Base-by-base conservation (phyloP, 1,140 invertebrate species). In the Melitaea cinxia region DNA sequence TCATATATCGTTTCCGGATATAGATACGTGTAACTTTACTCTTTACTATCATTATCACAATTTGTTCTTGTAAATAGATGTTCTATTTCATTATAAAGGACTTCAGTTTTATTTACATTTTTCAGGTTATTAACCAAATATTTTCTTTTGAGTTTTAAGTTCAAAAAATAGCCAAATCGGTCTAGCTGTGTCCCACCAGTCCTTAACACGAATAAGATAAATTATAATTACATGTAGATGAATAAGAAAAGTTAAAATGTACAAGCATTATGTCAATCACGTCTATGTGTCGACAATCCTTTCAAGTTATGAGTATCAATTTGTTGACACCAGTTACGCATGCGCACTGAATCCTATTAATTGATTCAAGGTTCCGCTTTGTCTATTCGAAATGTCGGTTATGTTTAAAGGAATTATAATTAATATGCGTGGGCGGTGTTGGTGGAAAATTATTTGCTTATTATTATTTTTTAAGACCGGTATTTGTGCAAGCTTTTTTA, bases 271-370 rank as follows among this genome's bases (percentile, higher is more conserved):
- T 69, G 63, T 69, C 66, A 70, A 64, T 72, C 69, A 72, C 49
- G 30, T 28, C 39, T 23, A 17, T 7, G 37, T 62, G 17, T 37
- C 50, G 62, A 55, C 63, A 56, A 60, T 60, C 58, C 45, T 65
- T 56, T 56, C 35, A 19, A 39, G 37, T 69, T 64, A n/a, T n/a
- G n/a, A 59, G 55, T 70, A 60, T 65, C 50, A 55, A 54, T n/a
- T n/a, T 53, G 35, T 53, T 72, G 63, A 58, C 68, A 73, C 65
- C 61, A 42, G 72, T 65, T 78, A 75, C 76, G 74, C 73, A 80
- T 80, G 72, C 70, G 72, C 65, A 67, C 75, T 78, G 82, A 78
- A 84, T 84, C 68, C 82, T 73, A 84, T 86, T 86, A 86, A 87
- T 80, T 75, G 67, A 37, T 21, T 57, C 81, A 86, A 84, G 82